Conservation (phyloP, 2,888 invertebrate species). For the Trilocha varians region DNA sequence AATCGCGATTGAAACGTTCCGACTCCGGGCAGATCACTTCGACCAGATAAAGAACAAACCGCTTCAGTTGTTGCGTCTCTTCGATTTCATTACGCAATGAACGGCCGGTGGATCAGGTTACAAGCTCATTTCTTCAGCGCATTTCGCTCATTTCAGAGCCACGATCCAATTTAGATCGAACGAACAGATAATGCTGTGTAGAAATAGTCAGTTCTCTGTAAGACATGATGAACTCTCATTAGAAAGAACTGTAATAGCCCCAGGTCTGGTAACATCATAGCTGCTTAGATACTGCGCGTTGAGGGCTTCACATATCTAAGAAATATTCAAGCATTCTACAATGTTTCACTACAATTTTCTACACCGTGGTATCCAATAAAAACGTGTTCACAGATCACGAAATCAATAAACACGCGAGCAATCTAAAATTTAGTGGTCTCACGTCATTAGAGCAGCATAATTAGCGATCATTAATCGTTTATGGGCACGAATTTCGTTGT, state of each 20-base stretch:
- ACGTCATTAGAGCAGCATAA: constrained; percentile 32
- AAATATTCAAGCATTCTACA: too few relatives aligned
- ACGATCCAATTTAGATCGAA: constrained; percentile 57
- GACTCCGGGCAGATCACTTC: constrained; percentile 13
- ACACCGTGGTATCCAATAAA: too few relatives aligned
- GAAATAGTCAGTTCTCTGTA: constrained; percentile 36
- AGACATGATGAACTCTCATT: constrained; percentile 20
- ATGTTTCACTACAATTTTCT: too few relatives aligned
- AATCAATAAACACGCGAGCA: constrained; percentile 18
- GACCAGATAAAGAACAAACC: constrained; percentile 6
- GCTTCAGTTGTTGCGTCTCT: constrained; percentile 15
- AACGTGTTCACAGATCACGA: constrained; percentile 20
- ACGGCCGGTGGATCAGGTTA: constrained; percentile 31
- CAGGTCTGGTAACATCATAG: too few relatives aligned
- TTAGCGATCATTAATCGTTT: constrained; percentile 33
- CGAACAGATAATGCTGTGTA: constrained; percentile 35
- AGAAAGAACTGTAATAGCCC: too few relatives aligned
- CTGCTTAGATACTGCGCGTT: too few relatives aligned
- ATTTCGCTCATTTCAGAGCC: constrained; percentile 45
- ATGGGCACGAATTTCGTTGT: constrained; percentile 25
- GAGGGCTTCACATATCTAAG: too few relatives aligned
- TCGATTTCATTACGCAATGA: constrained; percentile 40
- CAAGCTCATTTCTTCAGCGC: constrained; percentile 35
- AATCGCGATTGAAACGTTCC: constrained; percentile 58
- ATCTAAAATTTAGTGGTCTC: constrained; percentile 25